These are phyloP conservation scores for Acanthurus tractus DNA, from an alignment of 2,797 vertebrate genomes.

Conservation along the genomic window DNA sequence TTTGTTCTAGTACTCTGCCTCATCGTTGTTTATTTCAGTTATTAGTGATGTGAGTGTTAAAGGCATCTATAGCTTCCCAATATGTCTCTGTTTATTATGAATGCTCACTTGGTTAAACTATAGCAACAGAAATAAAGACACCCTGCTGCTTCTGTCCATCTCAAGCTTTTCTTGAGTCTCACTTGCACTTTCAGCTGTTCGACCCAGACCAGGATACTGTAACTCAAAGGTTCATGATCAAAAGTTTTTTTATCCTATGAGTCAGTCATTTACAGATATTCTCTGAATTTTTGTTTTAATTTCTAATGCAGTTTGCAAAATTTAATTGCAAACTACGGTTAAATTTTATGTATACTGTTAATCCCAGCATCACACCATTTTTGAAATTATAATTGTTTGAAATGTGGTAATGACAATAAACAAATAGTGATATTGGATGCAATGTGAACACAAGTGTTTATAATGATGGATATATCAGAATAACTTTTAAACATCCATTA, in stretches of 20 bases:
- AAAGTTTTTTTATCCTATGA: neutral
- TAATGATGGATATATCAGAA: neutral
- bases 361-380: neutral
- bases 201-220: neutral
- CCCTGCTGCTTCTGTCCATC: conserved; percentile 74
- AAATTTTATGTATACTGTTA: neutral
- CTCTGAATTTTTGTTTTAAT: no score
- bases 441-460: neutral
- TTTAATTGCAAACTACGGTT: neutral
- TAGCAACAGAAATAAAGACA: conserved; percentile 80
- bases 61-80: conserved; percentile 75
- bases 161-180: conserved; percentile 29
- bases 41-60: conserved; percentile 74
- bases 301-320: no score
- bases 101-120: conserved; percentile 75
- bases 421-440: neutral
- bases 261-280: no score
- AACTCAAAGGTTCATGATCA: neutral
- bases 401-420: neutral
- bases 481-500: neutral
- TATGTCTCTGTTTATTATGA: conserved; percentile 77
- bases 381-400: neutral
- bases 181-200: neutral
- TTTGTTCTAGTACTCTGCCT: conserved; percentile 63
- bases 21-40: conserved; percentile 65